These are phyloP conservation scores for Dermatemys mawii DNA, from an alignment of 2,113 vertebrate species.

Conservation along the genomic window DNA sequence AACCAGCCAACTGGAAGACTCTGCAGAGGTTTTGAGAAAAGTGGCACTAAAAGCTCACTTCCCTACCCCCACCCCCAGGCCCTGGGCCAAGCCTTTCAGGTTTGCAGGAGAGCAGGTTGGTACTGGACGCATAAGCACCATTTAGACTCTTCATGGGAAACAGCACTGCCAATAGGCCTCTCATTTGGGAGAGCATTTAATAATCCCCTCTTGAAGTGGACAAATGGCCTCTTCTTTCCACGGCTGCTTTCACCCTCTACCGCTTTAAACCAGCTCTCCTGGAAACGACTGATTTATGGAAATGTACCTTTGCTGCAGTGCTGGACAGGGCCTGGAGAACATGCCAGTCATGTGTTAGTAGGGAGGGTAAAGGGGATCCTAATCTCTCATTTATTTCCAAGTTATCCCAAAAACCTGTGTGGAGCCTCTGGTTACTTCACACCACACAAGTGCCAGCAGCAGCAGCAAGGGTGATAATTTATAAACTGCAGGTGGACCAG, in stretches of 20 bases:
- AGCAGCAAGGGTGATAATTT: background rate
- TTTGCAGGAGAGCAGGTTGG: background rate
- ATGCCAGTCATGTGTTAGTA: background rate
- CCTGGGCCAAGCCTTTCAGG: background rate
- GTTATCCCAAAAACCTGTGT: background rate
- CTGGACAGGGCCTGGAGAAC: background rate
- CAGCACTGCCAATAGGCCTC: fast-evolving
- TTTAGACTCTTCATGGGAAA: fast-evolving
- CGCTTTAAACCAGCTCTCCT: background rate
- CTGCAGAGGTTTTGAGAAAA: background rate
- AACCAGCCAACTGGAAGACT: background rate
- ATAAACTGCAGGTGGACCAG: background rate
- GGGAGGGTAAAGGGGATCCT: background rate
- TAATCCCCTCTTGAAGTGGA: background rate
- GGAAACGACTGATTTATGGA: background rate
- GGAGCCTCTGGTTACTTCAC: background rate
- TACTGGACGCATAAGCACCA: fast-evolving
- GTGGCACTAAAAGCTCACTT: background rate
- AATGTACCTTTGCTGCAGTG: constrained; percentile 26
- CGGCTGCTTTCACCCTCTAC: background rate
- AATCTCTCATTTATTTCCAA: background rate
- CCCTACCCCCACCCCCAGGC: background rate
- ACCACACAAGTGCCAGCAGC: background rate
- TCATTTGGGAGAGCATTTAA: fast-evolving
- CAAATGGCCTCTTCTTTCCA: background rate